Percentiles rank a stretch among this genome's conserved stretches.
phyloP scores from a whole-genome alignment of 2,797 vertebrate genomes.

The Etheostoma nigrum region DNA sequence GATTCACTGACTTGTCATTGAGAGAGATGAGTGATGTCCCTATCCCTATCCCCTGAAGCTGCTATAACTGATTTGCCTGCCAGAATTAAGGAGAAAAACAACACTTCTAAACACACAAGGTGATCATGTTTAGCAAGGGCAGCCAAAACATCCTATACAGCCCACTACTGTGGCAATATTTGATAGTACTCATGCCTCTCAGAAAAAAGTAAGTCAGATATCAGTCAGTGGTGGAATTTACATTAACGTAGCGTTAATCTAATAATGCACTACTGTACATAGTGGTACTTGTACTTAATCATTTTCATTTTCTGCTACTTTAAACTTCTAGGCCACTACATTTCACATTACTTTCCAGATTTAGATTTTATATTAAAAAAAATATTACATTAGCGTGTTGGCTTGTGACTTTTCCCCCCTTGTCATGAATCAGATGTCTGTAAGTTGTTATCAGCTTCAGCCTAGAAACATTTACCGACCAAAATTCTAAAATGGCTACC shows the following conservation, averaged over 20 bases:
- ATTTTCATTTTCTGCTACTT: not conserved
- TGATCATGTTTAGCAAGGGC: constrained; percentile 30
- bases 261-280: too few species aligned
- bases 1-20: constrained; percentile 52
- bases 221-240: not conserved
- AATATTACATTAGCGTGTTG: not conserved
- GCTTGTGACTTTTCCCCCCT: not conserved
- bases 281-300: not conserved
- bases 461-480: not conserved
- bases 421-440: not conserved
- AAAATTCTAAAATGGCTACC: not conserved
- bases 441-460: not conserved
- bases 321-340: not conserved
- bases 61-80: constrained; percentile 30
- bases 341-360: not conserved
- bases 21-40: constrained; percentile 32
- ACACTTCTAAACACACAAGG: constrained; percentile 33
- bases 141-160: constrained; percentile 22
- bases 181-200: not conserved
- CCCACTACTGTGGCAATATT: not conserved
- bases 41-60: constrained; percentile 8
- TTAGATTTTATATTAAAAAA: not conserved
- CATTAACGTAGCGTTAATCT: not conserved
- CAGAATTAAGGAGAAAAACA: constrained; percentile 18
- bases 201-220: not conserved